Base-by-base conservation (phyloP, 2,888 invertebrate genomes). In the Lissocephala sabroskyi region DNA sequence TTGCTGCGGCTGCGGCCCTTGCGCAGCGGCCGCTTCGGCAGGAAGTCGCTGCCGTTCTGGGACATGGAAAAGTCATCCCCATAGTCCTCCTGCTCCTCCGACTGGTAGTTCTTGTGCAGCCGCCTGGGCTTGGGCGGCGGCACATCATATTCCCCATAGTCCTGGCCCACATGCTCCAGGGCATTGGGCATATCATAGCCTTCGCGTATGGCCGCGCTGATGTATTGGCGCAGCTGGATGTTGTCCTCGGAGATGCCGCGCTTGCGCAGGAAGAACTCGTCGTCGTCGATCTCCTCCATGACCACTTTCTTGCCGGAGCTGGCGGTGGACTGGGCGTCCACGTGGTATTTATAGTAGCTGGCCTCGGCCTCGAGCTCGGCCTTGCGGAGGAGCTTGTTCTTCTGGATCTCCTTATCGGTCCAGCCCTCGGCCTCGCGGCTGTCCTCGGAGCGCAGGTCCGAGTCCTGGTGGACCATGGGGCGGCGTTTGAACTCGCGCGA, bases 231-330 rank as follows among this genome's bases (percentile, higher is more conserved):
- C 50, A 93, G 87, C 83, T 91, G 91, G 79, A 93, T 92, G 85
- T 93, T 91, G 83, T 93, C 93, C 51, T 83, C 79, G 59, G 93
- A 93, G 77, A 93, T 90, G 55, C 93, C 94, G 80, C 92, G 90
- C 83, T 92, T 91, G 63, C 94, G 88, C 54, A 94, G 86, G 82
- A 94, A 93, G 86, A 94, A 95, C 85, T 95, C 94, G 83, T 95
- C 94, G 35, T 93, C 92, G 79, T 94, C 91, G 61, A 94, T 92
- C 86, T 94, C 93, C 85, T 94, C 94, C 73, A 95, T 88, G 2
- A 93, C 91, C 0, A 90, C 90, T 42, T 87, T 87, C 42, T 89
- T 85, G 36, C 87, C 87, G 0, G 89, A 89, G 59, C 89, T 89
- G 1, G 88, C 88, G 1, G 89, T 89, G 0, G 89, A 90, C 45